phyloP scores from a whole-genome alignment of 1,140 invertebrate species.

The Microplitis mediator region DNA sequence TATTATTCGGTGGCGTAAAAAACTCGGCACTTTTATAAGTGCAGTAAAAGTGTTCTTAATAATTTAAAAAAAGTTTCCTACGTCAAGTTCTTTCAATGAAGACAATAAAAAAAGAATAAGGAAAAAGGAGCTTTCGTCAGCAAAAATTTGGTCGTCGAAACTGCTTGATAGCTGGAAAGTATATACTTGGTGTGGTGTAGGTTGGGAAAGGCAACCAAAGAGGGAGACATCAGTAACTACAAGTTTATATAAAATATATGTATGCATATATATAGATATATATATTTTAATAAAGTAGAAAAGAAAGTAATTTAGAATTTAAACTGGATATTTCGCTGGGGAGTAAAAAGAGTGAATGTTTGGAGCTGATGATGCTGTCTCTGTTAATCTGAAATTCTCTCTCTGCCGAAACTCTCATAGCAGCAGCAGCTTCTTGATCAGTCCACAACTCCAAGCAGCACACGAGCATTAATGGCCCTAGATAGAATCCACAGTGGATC shows the following conservation, averaged over 20 bases:
- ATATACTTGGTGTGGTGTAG: not conserved
- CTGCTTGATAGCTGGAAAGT: not conserved
- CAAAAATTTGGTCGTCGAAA: too few relatives aligned
- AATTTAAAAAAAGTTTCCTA: too few relatives aligned
- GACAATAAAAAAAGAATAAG: too few relatives aligned
- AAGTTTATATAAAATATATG: not conserved
- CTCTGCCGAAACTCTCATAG: not conserved
- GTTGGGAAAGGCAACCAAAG: not conserved
- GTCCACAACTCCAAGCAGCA: conserved; percentile 32
- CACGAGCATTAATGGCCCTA: conserved; percentile 44
- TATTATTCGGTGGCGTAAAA: too few relatives aligned
- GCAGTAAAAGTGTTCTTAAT: too few relatives aligned
- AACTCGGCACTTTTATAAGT: too few relatives aligned
- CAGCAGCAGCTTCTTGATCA: not conserved
- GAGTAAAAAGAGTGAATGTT: too few relatives aligned
- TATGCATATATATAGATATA: not conserved
- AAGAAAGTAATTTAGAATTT: not conserved
- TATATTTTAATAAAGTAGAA: not conserved
- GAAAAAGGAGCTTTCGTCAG: too few relatives aligned
- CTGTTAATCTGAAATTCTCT: too few relatives aligned
- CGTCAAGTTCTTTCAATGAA: too few relatives aligned
- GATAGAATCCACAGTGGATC: conserved; percentile 48
- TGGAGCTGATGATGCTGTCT: too few relatives aligned
- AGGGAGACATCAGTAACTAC: not conserved
- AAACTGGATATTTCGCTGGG: too few relatives aligned